Evolutionary conservation across 2,888 invertebrate genomes (phyloP).

Genomic region (Bombylius discolor): DNA sequence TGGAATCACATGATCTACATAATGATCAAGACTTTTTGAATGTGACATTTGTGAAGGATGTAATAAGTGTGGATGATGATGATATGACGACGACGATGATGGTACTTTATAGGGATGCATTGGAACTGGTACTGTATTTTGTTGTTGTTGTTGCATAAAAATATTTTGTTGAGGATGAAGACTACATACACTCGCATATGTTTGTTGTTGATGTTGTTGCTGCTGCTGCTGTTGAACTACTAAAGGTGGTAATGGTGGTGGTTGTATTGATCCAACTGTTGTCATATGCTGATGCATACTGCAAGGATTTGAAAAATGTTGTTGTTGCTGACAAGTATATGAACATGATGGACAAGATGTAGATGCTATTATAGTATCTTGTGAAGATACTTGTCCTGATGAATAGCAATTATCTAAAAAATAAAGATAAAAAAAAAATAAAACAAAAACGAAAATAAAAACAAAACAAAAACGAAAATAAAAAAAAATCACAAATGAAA

Average conservation of each 20-base stretch:
- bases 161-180: conserved; percentile 9
- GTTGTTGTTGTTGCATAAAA: conserved; percentile 1
- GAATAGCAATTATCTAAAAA: conserved; percentile 17
- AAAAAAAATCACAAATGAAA: background rate
- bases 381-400: conserved; percentile 15
- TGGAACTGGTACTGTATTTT: conserved; percentile 5
- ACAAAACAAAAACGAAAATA: background rate
- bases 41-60: conserved; percentile 26
- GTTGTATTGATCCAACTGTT: background rate
- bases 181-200: conserved; percentile 17
- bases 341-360: conserved; percentile 10
- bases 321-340: conserved; percentile 6
- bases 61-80: background rate
- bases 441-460: background rate
- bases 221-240: conserved; percentile 4
- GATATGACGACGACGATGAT: background rate
- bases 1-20: conserved; percentile 25
- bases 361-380: background rate
- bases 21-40: conserved; percentile 35
- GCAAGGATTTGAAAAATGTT: background rate
- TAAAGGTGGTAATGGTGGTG: too few relatives aligned
- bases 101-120: conserved; percentile 5
- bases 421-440: background rate
- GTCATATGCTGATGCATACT: conserved; percentile 13
- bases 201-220: conserved; percentile 5